Conservation (phyloP, 2,113 vertebrate genomes). For the Istiophorus platypterus region DNA sequence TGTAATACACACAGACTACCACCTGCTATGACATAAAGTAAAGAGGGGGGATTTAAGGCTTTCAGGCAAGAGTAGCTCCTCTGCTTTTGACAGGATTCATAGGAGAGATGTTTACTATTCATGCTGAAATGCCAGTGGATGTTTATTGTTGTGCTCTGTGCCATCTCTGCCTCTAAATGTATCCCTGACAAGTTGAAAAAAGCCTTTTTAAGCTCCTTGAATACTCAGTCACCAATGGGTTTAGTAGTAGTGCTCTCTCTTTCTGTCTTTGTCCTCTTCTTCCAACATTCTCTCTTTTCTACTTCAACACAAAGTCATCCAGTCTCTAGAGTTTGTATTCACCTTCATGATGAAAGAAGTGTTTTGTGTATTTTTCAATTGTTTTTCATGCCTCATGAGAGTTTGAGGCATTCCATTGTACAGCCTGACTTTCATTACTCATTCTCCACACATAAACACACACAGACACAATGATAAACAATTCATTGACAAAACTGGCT, state of each 20-base stretch:
- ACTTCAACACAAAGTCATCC: constrained; percentile 67
- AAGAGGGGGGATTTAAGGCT: constrained; percentile 56
- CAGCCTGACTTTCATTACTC: constrained; percentile 49
- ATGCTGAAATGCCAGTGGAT: constrained; percentile 54
- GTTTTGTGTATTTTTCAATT: constrained; percentile 51
- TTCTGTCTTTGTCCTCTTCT: constrained; percentile 21
- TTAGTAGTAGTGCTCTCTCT: constrained; percentile 18
- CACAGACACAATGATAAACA: constrained; percentile 31
- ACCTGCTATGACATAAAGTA: constrained; percentile 40
- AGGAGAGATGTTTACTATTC: constrained; percentile 58
- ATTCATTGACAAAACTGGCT: constrained; percentile 35
- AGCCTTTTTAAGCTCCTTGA: constrained; percentile 31
- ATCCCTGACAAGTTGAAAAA: constrained; percentile 50
- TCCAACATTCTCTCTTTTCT: constrained; percentile 49
- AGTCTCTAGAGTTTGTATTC: constrained; percentile 62
- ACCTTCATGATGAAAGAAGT: constrained; percentile 60
- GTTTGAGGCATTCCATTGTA: constrained; percentile 36
- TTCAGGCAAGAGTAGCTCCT: constrained; percentile 41
- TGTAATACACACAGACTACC: constrained; percentile 3
- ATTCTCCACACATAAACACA: constrained; percentile 19
- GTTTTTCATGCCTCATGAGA: constrained; percentile 41
- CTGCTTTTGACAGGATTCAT: constrained; percentile 53
- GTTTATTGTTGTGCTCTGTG: constrained; percentile 53
- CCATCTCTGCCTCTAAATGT: constrained; percentile 24
- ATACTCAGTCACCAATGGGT: constrained; percentile 37